phyloP scores from a whole-genome alignment of 2,888 invertebrate species.

The Thecophora atra region DNA sequence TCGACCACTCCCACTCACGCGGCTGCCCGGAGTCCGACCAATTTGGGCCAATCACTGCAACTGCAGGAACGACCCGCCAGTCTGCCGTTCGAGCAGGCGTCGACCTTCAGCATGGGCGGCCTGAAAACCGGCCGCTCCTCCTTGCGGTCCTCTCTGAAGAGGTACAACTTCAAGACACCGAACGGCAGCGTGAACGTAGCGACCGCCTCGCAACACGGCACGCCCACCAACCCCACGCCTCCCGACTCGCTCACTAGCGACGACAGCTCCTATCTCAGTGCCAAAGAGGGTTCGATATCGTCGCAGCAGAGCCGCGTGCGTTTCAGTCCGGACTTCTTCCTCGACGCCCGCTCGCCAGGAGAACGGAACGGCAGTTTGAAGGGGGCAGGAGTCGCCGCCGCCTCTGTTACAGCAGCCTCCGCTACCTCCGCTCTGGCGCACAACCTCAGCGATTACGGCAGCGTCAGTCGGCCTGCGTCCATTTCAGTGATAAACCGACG shows the following conservation, averaged over 20 bases:
- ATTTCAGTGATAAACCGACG: slow-evolving; percentile 50
- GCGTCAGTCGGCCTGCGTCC: slow-evolving; percentile 37
- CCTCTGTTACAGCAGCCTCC: slow-evolving; percentile 41
- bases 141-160: slow-evolving; percentile 81
- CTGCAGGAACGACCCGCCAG: slow-evolving; percentile 62
- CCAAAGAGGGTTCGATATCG: slow-evolving; percentile 76
- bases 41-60: slow-evolving; percentile 44
- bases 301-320: slow-evolving; percentile 78
- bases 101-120: slow-evolving; percentile 41
- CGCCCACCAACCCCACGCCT: slow-evolving; percentile 85
- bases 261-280: slow-evolving; percentile 88
- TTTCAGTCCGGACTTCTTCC: slow-evolving; percentile 79
- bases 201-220: slow-evolving; percentile 63
- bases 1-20: slow-evolving; percentile 41
- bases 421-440: slow-evolving; percentile 39
- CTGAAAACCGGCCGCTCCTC: slow-evolving; percentile 69
- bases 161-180: slow-evolving; percentile 70
- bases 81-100: slow-evolving; percentile 67
- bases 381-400: slow-evolving; percentile 40
- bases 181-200: slow-evolving; percentile 68
- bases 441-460: slow-evolving; percentile 37
- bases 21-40: slow-evolving; percentile 35
- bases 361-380: slow-evolving; percentile 41
- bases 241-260: slow-evolving; percentile 87
- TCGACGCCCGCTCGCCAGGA: slow-evolving; percentile 67